Conservation (phyloP, 2,888 invertebrate species). For the Anorthoa munda region DNA sequence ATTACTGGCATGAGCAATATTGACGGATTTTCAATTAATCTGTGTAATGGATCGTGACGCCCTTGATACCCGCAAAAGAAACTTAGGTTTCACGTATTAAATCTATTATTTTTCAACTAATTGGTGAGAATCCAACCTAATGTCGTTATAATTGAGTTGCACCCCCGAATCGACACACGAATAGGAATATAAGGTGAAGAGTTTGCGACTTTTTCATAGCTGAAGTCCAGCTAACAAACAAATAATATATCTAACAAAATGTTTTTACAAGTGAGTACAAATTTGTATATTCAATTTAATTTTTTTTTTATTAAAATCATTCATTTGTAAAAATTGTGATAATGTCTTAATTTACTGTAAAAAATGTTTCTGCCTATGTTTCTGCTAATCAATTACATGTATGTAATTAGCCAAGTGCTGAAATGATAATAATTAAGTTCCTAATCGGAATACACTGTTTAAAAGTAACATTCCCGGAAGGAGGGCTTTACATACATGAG, state of each 20-base stretch:
- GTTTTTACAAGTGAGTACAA: conserved; percentile 79
- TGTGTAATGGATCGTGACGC: conserved; percentile 70
- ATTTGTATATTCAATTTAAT: not conserved
- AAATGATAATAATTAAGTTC: conserved; percentile 55
- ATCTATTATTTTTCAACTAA: conserved; percentile 64
- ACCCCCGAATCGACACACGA: conserved; percentile 64
- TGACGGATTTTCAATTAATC: conserved; percentile 68
- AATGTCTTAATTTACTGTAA: not conserved
- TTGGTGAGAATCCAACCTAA: conserved; percentile 65
- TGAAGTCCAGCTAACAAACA: conserved; percentile 76
- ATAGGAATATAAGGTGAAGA: conserved; percentile 73
- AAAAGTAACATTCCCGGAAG: conserved; percentile 49
- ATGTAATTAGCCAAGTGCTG: conserved; percentile 36
- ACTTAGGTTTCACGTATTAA: conserved; percentile 75
- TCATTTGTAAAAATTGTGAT: not conserved
- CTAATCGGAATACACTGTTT: conserved; percentile 39
- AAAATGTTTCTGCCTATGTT: not conserved
- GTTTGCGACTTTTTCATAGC: conserved; percentile 67
- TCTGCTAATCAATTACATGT: conserved; percentile 12
- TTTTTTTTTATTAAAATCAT: not conserved
- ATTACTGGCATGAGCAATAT: conserved; percentile 54
- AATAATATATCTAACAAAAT: conserved; percentile 73
- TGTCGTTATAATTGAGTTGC: conserved; percentile 71
- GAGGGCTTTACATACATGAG: conserved; percentile 38
- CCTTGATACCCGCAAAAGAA: conserved; percentile 75